phyloP scores from a whole-genome alignment of 2,797 vertebrate genomes.

The Xenopus petersii region DNA sequence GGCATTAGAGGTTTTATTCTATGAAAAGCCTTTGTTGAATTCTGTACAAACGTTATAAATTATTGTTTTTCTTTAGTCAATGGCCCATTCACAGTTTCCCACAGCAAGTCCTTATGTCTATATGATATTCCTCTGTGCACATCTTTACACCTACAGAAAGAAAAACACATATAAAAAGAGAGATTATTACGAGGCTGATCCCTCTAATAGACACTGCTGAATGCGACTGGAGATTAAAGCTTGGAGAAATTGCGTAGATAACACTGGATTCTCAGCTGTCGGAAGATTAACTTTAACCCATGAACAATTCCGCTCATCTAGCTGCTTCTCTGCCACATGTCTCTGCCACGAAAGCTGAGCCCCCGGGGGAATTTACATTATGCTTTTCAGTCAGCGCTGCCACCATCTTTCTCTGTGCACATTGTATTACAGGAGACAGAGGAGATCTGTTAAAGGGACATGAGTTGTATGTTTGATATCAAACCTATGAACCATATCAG shows the following conservation, averaged over 20 bases:
- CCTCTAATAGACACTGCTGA: slow-evolving; percentile 4
- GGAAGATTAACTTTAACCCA: slow-evolving; percentile 22
- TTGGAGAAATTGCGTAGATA: slow-evolving; percentile 14
- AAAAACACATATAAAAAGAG: slow-evolving; percentile 22
- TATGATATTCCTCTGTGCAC: slow-evolving; percentile 14
- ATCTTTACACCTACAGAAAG: slow-evolving; percentile 12
- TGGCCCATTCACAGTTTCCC: neutral
- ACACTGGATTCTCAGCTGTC: slow-evolving; percentile 29
- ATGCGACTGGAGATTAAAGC: slow-evolving; percentile 21
- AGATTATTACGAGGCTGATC: slow-evolving; percentile 19
- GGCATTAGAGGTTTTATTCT: neutral
- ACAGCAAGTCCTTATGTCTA: neutral
- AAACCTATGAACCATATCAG: too few species aligned
- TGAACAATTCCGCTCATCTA: slow-evolving; percentile 5
- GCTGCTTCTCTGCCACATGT: neutral
- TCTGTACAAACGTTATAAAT: neutral
- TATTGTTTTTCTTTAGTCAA: neutral
- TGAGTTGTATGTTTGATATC: too few species aligned
- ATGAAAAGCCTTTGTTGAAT: neutral
- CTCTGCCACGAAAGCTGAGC: neutral
- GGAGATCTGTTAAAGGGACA: too few species aligned
- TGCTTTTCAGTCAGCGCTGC: neutral
- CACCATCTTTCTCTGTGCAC: too few species aligned
- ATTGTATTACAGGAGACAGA: too few species aligned
- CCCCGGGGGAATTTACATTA: neutral